Base-by-base conservation (phyloP, 1,140 invertebrate species). In the Spodoptera litura region DNA sequence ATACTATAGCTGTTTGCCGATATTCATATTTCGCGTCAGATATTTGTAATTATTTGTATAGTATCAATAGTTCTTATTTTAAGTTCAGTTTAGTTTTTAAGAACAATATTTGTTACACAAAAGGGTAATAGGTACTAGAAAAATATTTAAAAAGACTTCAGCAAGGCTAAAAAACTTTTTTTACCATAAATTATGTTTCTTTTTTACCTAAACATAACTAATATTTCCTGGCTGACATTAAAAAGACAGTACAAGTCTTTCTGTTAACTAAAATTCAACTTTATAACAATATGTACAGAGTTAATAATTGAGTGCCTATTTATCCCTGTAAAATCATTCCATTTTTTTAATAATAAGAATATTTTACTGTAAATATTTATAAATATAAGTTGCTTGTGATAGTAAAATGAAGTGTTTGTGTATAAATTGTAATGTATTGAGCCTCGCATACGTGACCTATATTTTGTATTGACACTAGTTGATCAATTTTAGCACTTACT, bases 31-130 rank as follows among this genome's bases (percentile, higher is more conserved):
- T 8, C 38, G 15, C 31, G 11, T 27, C 20, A 27, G 3, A 58
- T 25, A 11, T 5, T 56, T 56, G 15, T 56, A 56, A 15, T 20
- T 12, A 20, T 58, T 20, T 20, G 25, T 27, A 56, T 20, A 56
- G 55, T 27, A 25, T 27, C 25, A 58, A 44, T 44, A 44, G 38
- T 6, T 8, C 27, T 58, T 58, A 58, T 58, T 27, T 58, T 58
- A 58, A 58, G 27, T 11, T 58, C 25, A 58, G 2, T 58, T 58
- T 58, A 58, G 56, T 27, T 58, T 56, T 58, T 58, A 58, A 58
- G 25, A 58, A 11, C 1, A 10, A 58, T 27, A 31, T 58, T 58
- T 58, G 38, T 10, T 44, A 4, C 4, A 44, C 38, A 0, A 44
- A 20, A 44, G 38, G 38, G 38, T 6, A 44, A 44, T 44, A 44